phyloP scores from a whole-genome alignment of 2,113 vertebrate species.

The Pseudolaguvia tuberculata region DNA sequence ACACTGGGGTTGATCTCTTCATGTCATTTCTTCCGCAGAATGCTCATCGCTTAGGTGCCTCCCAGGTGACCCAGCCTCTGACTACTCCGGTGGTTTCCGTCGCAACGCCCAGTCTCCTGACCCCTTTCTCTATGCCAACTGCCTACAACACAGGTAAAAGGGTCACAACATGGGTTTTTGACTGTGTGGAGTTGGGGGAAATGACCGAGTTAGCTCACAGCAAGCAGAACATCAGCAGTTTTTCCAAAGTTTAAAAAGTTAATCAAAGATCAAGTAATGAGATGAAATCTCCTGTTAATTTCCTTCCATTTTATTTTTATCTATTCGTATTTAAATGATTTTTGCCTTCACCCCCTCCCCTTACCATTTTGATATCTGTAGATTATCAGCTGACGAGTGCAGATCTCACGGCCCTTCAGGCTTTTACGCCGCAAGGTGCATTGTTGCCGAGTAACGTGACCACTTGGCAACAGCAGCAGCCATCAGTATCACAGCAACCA shows the following conservation, averaged over 20 bases:
- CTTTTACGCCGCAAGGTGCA: slow-evolving; percentile 83
- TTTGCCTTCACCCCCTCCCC: slow-evolving; percentile 13
- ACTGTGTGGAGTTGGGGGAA: not conserved
- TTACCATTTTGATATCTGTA: slow-evolving; percentile 57
- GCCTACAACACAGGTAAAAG: slow-evolving; percentile 74
- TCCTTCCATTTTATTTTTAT: not conserved
- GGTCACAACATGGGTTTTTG: not conserved
- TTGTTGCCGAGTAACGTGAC: slow-evolving; percentile 87
- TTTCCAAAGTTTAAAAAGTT: not conserved
- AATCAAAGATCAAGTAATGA: not conserved
- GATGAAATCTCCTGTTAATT: not conserved
- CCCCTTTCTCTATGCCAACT: slow-evolving; percentile 76
- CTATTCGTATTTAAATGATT: slow-evolving; percentile 13
- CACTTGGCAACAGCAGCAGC: slow-evolving; percentile 86
- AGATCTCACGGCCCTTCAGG: slow-evolving; percentile 85
- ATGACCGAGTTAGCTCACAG: not conserved
- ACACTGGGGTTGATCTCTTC: not conserved
- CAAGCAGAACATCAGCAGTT: not conserved
- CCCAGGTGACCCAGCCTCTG: slow-evolving; percentile 81
- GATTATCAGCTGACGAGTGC: slow-evolving; percentile 94
- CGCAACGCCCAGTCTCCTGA: slow-evolving; percentile 85
- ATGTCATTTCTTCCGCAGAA: slow-evolving; percentile 69
- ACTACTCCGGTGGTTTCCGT: slow-evolving; percentile 90
- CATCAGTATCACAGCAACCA: slow-evolving; percentile 67
- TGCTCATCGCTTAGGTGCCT: slow-evolving; percentile 80